Evolutionary conservation across 2,888 invertebrate species (phyloP), one percentile per base, ranked within the genome.

Genomic region (Operophtera brumata): DNA sequence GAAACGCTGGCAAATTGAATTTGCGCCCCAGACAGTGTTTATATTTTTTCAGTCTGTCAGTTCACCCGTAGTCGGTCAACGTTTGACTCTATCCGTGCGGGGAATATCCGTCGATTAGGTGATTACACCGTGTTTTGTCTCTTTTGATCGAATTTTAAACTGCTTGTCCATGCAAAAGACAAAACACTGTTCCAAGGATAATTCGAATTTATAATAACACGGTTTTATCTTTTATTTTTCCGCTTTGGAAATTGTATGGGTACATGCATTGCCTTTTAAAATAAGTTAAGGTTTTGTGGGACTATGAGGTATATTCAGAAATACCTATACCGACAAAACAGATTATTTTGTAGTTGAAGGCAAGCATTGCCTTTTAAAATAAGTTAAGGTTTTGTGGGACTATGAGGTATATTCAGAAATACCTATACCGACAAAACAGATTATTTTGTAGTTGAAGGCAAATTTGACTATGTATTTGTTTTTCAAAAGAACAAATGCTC

Each of bases 1-100:
- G 79, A 77, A 78, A 77, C 71, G 66, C 62, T 68, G 66, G 66
- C 68, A 73, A 75, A 76, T 73, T 74, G 66, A 69, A 73, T 73
- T 66, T 69, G 66, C 49, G 59, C 39, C 47, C n/a, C 63, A 57
- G 58, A 47, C 66, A 45, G 53, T 67, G 64, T 70, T 66, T 69
- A 63, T 71, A 58, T 57, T 57, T 64, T 39, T 50, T 50, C 20
- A 34, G 13, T 13, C 25, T 28, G 28, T n/a, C n/a, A 12, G 34
- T 47, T 32, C 32, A 26, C 13, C 10, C 28, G 11, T 28, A 49
- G 28, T 32, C 30, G 28, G 39, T 39, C 32, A 39, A 46, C 26
- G 11, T 25, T 20, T 20, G n/a, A n/a, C n/a, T n/a, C n/a, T n/a
- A n/a, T n/a, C n/a, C n/a, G n/a, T n/a, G n/a, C n/a, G n/a, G n/a